Conservation (phyloP, 2,113 vertebrate species). For the Gnathonemus echidnorhynchus region DNA sequence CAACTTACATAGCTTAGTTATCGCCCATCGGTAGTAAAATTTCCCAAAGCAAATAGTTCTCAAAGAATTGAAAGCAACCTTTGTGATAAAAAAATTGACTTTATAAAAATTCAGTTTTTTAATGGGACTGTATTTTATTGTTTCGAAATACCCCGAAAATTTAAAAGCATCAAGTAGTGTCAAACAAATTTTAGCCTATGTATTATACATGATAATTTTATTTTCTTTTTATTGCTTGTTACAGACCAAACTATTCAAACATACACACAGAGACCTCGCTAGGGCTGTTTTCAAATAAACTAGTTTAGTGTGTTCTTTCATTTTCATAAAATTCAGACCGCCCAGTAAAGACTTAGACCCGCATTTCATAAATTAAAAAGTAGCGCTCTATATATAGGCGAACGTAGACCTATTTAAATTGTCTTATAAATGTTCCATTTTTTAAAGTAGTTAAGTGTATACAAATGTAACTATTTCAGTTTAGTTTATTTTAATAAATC, state of each 20-base stretch:
- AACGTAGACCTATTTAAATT: neutral
- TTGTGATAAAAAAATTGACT: neutral
- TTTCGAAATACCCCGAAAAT: neutral
- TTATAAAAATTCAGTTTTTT: neutral
- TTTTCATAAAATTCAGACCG: neutral
- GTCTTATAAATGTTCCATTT: neutral
- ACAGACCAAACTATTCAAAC: neutral
- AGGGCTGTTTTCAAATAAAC: neutral
- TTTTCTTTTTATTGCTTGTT: neutral
- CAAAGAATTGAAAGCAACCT: neutral
- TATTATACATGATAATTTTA: neutral
- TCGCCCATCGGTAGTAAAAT: neutral
- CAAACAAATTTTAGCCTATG: neutral
- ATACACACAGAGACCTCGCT: neutral
- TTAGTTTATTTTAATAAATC: neutral
- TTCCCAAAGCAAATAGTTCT: neutral
- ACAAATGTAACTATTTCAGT: neutral
- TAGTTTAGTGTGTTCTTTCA: neutral
- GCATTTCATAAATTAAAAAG: neutral
- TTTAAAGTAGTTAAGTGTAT: neutral
- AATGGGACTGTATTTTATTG: neutral
- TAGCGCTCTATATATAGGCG: neutral
- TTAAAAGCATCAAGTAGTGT: neutral
- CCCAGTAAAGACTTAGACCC: neutral
- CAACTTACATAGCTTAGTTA: neutral